Evolutionary conservation across 2,888 invertebrate species (phyloP).

Genomic region (Apocheima hispidaria): DNA sequence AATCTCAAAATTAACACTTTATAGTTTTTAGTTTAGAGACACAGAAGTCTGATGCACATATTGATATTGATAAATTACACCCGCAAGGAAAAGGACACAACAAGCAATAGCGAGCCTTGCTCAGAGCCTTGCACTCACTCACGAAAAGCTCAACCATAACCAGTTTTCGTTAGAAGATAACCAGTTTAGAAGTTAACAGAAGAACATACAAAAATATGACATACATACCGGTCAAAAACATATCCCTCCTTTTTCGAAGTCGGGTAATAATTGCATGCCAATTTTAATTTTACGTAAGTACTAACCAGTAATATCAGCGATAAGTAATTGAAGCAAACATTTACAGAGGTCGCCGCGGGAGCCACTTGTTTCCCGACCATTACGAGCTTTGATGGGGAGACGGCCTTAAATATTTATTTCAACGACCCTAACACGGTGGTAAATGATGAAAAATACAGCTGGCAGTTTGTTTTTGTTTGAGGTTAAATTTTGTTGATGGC

Average conservation of each 20-base stretch:
- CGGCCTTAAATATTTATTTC: conserved; percentile 30
- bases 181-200: too few species aligned
- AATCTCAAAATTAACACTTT: too few species aligned
- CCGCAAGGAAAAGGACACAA: too few species aligned
- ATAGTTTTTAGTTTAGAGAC: too few species aligned
- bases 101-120: too few species aligned
- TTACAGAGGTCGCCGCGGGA: conserved; percentile 9
- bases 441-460: conserved; percentile 24
- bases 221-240: too few species aligned
- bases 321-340: conserved; percentile 32
- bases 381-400: conserved; percentile 21
- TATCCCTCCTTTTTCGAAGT: neutral
- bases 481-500: conserved; percentile 23
- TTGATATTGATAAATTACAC: too few species aligned
- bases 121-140: too few species aligned
- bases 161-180: too few species aligned
- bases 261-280: neutral
- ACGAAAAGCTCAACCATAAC: too few species aligned
- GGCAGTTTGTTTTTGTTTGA: conserved; percentile 22
- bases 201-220: too few species aligned
- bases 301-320: conserved; percentile 1
- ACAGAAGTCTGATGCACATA: too few species aligned
- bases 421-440: conserved; percentile 15
- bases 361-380: conserved; percentile 16
- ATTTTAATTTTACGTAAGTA: neutral